phyloP scores from a whole-genome alignment of 2,888 invertebrate genomes.

The Leptothorax acervorum region DNA sequence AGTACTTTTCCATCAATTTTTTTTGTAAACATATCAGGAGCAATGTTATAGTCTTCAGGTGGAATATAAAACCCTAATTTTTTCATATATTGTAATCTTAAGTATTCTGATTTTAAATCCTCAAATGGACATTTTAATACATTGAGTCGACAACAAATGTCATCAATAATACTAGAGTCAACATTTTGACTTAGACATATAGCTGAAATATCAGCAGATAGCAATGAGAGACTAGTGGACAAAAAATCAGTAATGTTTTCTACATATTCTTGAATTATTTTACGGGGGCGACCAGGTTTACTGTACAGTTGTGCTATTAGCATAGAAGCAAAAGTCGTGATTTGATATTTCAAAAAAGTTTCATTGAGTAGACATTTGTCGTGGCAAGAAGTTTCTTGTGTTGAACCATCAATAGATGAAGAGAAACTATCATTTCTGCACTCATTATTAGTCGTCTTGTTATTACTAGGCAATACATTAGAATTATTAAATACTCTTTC shows the following conservation, averaged over 20 bases:
- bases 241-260: background rate
- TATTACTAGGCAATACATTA: background rate
- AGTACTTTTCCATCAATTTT: background rate
- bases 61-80: background rate
- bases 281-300: conserved; percentile 3
- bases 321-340: background rate
- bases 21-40: background rate
- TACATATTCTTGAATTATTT: conserved; percentile 17
- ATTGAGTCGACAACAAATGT: background rate
- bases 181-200: background rate
- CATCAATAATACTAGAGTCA: background rate
- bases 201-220: conserved; percentile 5
- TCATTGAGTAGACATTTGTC: background rate
- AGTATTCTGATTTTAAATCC: background rate
- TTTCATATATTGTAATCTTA: background rate
- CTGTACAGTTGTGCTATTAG: background rate
- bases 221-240: background rate
- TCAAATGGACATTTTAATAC: background rate
- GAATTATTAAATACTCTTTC: background rate
- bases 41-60: background rate
- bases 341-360: background rate
- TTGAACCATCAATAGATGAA: background rate
- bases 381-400: background rate
- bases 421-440: background rate
- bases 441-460: background rate